Conservation (phyloP, 2,888 invertebrate species). For the Sarcophaga carnaria region DNA sequence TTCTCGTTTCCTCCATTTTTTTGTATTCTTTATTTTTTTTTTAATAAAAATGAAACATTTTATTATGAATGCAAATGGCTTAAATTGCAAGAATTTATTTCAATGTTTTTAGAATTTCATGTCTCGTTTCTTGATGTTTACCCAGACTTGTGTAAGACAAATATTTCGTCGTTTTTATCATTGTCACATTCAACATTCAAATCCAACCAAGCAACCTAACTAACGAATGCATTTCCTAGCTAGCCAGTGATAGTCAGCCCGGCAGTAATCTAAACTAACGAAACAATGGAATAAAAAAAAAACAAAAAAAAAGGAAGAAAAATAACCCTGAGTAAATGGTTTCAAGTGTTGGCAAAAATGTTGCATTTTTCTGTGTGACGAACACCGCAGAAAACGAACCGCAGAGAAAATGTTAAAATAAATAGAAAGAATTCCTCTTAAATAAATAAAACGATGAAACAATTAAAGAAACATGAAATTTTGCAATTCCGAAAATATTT, state of each 20-base stretch:
- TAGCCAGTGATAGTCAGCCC: neutral
- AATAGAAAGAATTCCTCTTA: conserved; percentile 15
- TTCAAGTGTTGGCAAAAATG: neutral
- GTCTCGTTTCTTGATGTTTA: conserved; percentile 25
- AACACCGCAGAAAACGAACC: neutral
- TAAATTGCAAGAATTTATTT: neutral
- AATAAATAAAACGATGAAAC: neutral
- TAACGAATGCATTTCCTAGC: neutral
- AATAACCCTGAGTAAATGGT: neutral
- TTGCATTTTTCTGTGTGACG: neutral
- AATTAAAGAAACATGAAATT: neutral
- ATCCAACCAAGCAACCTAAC: neutral
- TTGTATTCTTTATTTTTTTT: too few species aligned
- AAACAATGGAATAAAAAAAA: neutral
- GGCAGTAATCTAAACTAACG: neutral
- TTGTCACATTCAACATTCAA: conserved; percentile 47
- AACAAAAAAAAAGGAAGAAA: neutral
- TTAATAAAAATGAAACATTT: neutral
- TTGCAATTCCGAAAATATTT: too few species aligned
- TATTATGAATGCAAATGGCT: conserved; percentile 19
- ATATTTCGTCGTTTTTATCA: conserved; percentile 56
- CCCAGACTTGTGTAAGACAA: conserved; percentile 50
- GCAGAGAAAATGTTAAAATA: conserved; percentile 20
- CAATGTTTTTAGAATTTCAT: neutral
- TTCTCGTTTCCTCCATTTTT: too few species aligned